Conservation (phyloP, 2,113 vertebrate species). For the Hippocampus comes region DNA sequence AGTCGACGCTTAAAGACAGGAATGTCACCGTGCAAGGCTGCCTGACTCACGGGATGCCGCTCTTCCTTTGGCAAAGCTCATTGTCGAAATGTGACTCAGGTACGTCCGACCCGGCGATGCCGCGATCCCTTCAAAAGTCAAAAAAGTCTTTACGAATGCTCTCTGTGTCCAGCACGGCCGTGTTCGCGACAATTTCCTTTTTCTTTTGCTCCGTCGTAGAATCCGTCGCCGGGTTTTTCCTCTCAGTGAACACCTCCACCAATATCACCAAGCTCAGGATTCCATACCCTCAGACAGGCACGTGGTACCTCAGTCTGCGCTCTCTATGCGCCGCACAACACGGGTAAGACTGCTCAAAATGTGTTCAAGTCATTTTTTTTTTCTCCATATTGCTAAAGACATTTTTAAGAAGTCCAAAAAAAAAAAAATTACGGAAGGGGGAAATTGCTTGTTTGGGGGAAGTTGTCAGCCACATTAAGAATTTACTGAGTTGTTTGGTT, state of each 20-base stretch:
- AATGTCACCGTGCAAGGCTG: conserved; percentile 93
- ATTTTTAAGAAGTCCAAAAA: neutral
- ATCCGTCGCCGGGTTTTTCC: conserved; percentile 80
- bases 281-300: conserved; percentile 93
- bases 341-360: conserved; percentile 71
- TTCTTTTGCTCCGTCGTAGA: conserved; percentile 64
- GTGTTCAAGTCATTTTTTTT: too few species aligned
- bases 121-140: neutral
- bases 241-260: conserved; percentile 79
- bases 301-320: conserved; percentile 93
- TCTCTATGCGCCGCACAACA: conserved; percentile 82
- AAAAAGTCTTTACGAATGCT: neutral
- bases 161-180: neutral
- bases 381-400: conserved; percentile 3
- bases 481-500: conserved; percentile 44
- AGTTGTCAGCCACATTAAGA: conserved; percentile 11
- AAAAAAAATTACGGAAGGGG: neutral
- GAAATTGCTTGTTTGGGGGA: conserved; percentile 20
- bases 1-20: conserved; percentile 85
- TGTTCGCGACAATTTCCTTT: neutral
- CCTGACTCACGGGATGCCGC: conserved; percentile 89
- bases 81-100: conserved; percentile 87
- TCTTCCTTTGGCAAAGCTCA: conserved; percentile 80
- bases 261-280: conserved; percentile 86
- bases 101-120: conserved; percentile 44